phyloP scores from a whole-genome alignment of 2,797 vertebrate species.

The Sternarchorhynchus goeldii region DNA sequence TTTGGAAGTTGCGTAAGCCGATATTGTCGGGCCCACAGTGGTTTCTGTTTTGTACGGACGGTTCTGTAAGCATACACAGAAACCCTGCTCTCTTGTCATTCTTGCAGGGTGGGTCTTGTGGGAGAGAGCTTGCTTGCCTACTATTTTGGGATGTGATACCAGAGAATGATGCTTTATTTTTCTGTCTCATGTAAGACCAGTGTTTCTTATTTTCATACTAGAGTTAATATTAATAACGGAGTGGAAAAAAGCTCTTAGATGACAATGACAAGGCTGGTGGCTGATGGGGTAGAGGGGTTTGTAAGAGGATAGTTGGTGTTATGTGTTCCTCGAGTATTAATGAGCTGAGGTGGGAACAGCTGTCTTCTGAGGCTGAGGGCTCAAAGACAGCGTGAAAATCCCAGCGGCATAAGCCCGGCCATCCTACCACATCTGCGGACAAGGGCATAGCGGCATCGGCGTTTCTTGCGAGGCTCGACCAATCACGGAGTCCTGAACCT shows the following conservation, averaged over 20 bases:
- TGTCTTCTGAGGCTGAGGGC: constrained; percentile 63
- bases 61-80: too few species aligned
- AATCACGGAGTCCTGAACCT: background rate
- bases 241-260: background rate
- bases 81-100: too few species aligned
- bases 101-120: too few species aligned
- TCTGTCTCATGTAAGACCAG: background rate
- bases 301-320: constrained; percentile 67
- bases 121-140: too few species aligned
- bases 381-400: constrained; percentile 57
- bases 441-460: constrained; percentile 8
- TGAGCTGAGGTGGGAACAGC: constrained; percentile 64
- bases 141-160: too few species aligned
- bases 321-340: constrained; percentile 70
- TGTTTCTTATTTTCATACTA: background rate
- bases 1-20: constrained; percentile 80
- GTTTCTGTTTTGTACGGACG: constrained; percentile 55
- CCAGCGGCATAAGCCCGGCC: too few species aligned
- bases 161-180: too few species aligned
- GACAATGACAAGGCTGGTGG: background rate
- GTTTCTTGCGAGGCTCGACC: background rate
- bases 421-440: too few species aligned
- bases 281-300: constrained; percentile 58
- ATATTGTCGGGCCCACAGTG: constrained; percentile 62
- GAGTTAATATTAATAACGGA: background rate